Base-by-base conservation (phyloP, 2,888 invertebrate genomes). In the Acleris sparsana region DNA sequence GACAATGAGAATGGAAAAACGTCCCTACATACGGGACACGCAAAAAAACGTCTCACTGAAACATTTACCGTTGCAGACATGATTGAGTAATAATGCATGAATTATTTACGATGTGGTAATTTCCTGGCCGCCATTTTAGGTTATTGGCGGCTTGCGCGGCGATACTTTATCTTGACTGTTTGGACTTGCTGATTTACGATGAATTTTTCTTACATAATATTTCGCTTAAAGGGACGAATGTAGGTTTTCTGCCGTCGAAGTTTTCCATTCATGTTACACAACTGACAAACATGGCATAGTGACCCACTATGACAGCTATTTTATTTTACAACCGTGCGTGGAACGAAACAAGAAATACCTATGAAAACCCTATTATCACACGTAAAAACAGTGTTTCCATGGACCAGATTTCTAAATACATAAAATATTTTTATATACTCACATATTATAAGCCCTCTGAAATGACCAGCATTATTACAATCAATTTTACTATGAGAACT, bases 81-180 rank as follows among this genome's bases (percentile, higher is more conserved):
- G 86, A 90, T 92, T 91, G 85, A 89, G 91, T 89, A 92, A 89
- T 90, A 89, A 85, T 85, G 79, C 80, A 88, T 88, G 89, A 89
- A 91, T 90, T 91, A 92, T 92, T 91, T 88, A 91, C 88, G 83
- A 87, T 85, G 88, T 87, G 86, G 85, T 88, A 87, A 88, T 85
- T 80, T 84, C 84, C 80, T 79, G 81, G 71, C 73, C 69, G 75
- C 86, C 87, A 80, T 87, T 88, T 89, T 85, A 78, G 87, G 84
- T 71, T 73, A 75, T 79, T 73, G 78, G 79, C 76, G 72, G 74
- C 78, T 74, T 77, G 67, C 75, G 75, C 74, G 73, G 74, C 74
- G 73, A 79, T 76, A 76, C 74, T 80, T 80, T 77, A 82, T 76
- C 67, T 67, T 67, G 58, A 73, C 73, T 62, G 62, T 46, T 52